Evolutionary conservation across 2,888 invertebrate species (phyloP).

Genomic region (Dryobotodes eremita): DNA sequence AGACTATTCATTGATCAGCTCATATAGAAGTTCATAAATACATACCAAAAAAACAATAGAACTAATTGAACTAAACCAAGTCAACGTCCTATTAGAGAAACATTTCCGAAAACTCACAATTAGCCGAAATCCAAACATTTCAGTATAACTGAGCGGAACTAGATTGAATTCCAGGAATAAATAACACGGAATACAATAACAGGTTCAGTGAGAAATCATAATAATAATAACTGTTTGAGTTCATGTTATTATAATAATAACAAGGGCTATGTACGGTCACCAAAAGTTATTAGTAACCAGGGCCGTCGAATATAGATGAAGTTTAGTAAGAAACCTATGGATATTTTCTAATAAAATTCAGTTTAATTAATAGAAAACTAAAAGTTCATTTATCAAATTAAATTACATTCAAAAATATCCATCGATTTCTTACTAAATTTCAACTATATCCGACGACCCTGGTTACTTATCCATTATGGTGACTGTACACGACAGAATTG

Average conservation of each 20-base stretch:
- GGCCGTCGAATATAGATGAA: too few relatives aligned
- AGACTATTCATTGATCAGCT: not conserved
- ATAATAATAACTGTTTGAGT: conserved; percentile 20
- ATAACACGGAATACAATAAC: conserved; percentile 26
- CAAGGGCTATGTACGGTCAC: conserved; percentile 1
- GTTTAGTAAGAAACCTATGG: too few relatives aligned
- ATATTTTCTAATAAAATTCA: too few relatives aligned
- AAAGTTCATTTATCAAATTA: too few relatives aligned
- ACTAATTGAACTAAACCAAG: conserved; percentile 15
- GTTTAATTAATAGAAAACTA: too few relatives aligned
- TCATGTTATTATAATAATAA: not conserved
- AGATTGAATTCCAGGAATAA: conserved; percentile 38
- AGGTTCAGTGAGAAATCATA: conserved; percentile 16
- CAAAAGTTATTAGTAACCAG: too few relatives aligned
- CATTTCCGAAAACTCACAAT: conserved; percentile 42
- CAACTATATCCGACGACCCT: too few relatives aligned
- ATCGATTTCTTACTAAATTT: too few relatives aligned
- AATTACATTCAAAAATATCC: too few relatives aligned
- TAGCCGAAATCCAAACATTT: conserved; percentile 48
- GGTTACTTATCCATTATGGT: too few relatives aligned
- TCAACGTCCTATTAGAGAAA: conserved; percentile 21
- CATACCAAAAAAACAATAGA: not conserved
- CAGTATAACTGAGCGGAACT: conserved; percentile 42
- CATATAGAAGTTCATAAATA: conserved; percentile 1
- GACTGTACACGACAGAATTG: too few relatives aligned